Evolutionary conservation across 2,113 vertebrate species (phyloP).

Genomic region (Nothocercus julius): DNA sequence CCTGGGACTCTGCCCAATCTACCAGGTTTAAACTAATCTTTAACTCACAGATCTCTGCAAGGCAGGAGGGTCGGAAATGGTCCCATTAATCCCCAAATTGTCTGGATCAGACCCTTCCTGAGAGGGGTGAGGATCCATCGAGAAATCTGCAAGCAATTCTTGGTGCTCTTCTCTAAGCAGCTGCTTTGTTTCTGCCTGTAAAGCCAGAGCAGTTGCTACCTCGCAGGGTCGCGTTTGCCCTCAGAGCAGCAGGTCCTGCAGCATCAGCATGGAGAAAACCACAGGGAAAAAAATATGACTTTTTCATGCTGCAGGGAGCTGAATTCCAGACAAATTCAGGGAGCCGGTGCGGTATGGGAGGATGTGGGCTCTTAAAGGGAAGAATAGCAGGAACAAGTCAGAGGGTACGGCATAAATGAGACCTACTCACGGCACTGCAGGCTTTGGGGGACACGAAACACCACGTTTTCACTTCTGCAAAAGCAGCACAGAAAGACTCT

Average conservation of each 20-base stretch:
- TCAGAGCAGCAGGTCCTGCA: not conserved
- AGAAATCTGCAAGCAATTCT: not conserved
- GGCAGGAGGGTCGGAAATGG: not conserved
- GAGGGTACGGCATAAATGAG: not conserved
- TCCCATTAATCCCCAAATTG: not conserved
- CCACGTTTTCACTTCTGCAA: not conserved
- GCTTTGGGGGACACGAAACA: not conserved
- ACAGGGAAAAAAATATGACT: not conserved
- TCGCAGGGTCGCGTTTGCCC: not conserved
- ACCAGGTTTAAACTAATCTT: not conserved
- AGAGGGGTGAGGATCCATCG: too few relatives aligned
- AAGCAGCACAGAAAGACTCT: accelerated
- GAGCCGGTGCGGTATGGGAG: not conserved
- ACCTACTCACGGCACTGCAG: not conserved
- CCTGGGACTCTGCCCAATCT: not conserved
- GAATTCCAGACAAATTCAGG: not conserved
- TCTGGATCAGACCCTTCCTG: not conserved
- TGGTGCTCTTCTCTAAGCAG: not conserved
- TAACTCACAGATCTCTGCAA: not conserved
- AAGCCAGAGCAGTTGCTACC: not conserved
- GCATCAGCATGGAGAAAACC: accelerated
- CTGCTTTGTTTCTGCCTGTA: not conserved
- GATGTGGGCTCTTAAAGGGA: constrained; percentile 23
- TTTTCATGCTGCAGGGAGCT: not conserved
- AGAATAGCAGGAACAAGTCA: constrained; percentile 22